Conservation (phyloP, 2,888 invertebrate species). For the Hymenopus coronatus region DNA sequence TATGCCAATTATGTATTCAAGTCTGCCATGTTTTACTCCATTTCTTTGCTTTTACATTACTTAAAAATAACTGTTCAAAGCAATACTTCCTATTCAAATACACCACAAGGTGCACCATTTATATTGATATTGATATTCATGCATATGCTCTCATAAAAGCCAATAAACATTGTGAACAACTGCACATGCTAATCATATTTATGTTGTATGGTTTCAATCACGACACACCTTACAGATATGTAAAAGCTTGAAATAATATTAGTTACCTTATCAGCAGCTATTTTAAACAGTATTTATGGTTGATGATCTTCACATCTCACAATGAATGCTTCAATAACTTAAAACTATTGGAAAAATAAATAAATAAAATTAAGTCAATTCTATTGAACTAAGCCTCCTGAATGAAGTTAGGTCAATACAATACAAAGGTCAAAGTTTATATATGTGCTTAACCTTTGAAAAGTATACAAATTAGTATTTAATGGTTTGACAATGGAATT, state of each 20-base stretch:
- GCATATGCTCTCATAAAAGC: neutral
- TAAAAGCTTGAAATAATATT: neutral
- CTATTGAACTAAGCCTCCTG: no score
- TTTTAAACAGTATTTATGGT: neutral
- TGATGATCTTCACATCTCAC: neutral
- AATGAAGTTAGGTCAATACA: no score
- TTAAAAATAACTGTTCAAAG: neutral
- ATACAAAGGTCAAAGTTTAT: no score
- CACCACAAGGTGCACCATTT: neutral
- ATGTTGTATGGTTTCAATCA: neutral
- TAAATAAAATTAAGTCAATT: neutral
- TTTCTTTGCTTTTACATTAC: neutral
- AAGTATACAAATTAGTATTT: no score
- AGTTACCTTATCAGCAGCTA: neutral
- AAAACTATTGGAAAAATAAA: neutral
- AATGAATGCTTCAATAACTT: neutral
- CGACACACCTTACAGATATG: neutral
- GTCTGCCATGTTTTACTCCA: neutral
- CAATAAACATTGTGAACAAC: neutral
- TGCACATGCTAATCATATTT: neutral
- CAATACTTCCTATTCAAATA: neutral
- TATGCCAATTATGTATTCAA: no score
- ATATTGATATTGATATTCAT: neutral
- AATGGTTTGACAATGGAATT: no score
- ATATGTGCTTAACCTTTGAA: no score